Evolutionary conservation across 1,140 invertebrate species (phyloP), one percentile per base, ranked within the genome.

Genomic region (Druon quercuslanigerum): DNA sequence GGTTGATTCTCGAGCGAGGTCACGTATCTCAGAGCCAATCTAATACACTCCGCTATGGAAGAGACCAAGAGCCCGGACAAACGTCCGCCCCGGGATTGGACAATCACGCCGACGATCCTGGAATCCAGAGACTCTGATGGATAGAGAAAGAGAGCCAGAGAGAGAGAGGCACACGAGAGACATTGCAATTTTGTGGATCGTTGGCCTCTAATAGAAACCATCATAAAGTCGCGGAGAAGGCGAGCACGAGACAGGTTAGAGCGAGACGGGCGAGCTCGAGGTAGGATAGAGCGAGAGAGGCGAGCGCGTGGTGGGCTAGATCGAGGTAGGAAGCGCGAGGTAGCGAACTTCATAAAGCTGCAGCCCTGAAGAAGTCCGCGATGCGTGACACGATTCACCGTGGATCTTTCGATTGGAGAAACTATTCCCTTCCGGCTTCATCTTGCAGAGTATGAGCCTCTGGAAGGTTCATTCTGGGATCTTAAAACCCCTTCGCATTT

Each of bases 21-120:
- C 90, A 91, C 89, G 89, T 91, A 89, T 88, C 85, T 84, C 83
- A 83, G 79, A 88, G 88, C 87, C 88, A 89, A 91, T 91, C 87
- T 90, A 90, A 90, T 91, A 90, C 85, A 89, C 87, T 90, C 82
- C 54, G 78, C 73, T 52, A 74, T 51, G 56, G 70, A 56, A 50
- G 70, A n/a, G 51, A 54, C 16, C 25, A 33, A 78, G 33, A 60
- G 52, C 74, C 20, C 54, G 71, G 52, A 79, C 75, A 82, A 78
- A 78, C 51, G 76, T 46, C 73, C 72, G 50, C 72, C 70, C 75
- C 50, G 74, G 66, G 75, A 75, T 71, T 73, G 74, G 79, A 79
- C 79, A 79, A 76, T 82, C 72, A 71, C 72, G 70, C 46, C 33
- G 20, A 40, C 73, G 52, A 71, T 71, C 54, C 72, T 80, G 78